Percentiles rank a stretch among this genome's conserved stretches.
These are phyloP conservation scores for Natrix natrix DNA, from an alignment of 2,797 vertebrate species.

Conservation along the genomic window DNA sequence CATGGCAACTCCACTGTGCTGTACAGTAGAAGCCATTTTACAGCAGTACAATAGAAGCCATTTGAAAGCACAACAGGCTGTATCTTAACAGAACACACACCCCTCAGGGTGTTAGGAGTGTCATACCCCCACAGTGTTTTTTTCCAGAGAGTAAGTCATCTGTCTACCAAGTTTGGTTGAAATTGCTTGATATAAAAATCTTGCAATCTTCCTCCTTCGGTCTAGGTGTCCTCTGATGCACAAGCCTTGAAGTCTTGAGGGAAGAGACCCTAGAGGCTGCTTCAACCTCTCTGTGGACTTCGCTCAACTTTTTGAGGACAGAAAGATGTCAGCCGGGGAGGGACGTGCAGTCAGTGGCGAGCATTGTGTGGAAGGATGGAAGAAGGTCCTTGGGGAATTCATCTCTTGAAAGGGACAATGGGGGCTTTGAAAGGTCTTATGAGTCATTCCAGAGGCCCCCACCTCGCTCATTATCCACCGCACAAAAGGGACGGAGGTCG, in stretches of 20 bases:
- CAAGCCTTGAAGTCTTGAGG: neutral
- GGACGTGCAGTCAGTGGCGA: neutral
- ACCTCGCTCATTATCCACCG: neutral
- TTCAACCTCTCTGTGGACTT: neutral
- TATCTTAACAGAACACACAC: too few relatives aligned
- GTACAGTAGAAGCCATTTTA: too few relatives aligned
- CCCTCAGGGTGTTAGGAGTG: too few relatives aligned
- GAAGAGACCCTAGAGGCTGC: neutral
- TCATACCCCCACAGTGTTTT: too few relatives aligned
- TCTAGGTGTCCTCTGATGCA: neutral
- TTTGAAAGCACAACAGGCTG: too few relatives aligned
- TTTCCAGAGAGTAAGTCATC: too few relatives aligned
- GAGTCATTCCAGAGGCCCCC: conserved; percentile 17
- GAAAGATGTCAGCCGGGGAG: neutral
- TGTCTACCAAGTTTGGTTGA: too few relatives aligned
- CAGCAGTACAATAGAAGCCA: too few relatives aligned
- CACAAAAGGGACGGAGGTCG: neutral
- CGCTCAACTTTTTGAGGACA: neutral
- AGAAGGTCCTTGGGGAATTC: neutral
- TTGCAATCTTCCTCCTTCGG: neutral
- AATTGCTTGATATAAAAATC: neutral
- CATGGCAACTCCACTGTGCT: too few relatives aligned
- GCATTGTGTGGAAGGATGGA: neutral
- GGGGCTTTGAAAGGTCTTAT: conserved; percentile 12
- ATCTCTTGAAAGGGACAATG: neutral